These are phyloP conservation scores for Fukomys damarensis DNA, from an alignment of 2,113 vertebrate genomes.

Conservation along the genomic window DNA sequence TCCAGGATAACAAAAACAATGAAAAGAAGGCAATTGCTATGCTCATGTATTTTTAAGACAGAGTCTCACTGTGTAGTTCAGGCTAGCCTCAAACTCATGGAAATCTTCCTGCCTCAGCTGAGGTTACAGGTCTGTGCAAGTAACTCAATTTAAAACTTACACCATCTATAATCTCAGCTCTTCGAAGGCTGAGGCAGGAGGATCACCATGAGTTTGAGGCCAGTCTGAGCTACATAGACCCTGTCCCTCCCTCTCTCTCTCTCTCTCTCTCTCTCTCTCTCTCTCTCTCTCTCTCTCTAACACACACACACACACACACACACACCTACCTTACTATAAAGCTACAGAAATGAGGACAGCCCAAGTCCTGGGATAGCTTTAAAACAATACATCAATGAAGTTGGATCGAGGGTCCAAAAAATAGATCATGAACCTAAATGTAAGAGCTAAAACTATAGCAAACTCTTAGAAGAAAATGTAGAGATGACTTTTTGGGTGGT, in stretches of 20 bases:
- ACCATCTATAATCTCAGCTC: no score
- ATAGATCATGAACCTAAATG: neutral
- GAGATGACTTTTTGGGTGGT: no score
- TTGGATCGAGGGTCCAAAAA: neutral
- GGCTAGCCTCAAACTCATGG: neutral
- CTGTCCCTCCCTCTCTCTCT: no score
- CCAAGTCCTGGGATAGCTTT: neutral
- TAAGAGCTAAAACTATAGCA: neutral
- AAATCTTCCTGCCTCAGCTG: neutral
- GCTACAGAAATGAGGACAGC: neutral
- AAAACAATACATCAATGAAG: neutral
- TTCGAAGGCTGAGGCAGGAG: no score
- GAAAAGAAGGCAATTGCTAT: neutral
- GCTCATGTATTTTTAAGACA: neutral
- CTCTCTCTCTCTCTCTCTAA: no score
- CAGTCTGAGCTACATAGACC: no score
- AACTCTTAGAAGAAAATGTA: neutral
- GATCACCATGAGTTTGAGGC: no score
- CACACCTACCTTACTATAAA: neutral
- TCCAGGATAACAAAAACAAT: neutral
- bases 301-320: no score
- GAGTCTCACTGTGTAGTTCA: neutral
- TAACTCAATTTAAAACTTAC: neutral
- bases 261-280: no score
- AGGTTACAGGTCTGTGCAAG: no score